Base-by-base conservation (phyloP, 2,113 vertebrate genomes). In the Vulpes lagopus region DNA sequence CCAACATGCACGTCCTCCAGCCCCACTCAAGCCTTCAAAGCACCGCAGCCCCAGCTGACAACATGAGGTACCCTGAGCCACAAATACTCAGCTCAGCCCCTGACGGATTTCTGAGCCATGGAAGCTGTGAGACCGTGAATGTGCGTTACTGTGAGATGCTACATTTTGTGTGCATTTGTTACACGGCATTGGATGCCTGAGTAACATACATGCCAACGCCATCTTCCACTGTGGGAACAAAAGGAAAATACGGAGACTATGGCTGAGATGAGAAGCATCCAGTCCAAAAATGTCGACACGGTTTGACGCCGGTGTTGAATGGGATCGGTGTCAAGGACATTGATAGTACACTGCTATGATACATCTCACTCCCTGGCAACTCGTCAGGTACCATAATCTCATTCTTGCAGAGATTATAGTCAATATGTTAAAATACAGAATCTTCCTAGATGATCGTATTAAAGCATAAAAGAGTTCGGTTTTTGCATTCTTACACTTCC, bases 111-210 rank as follows among this genome's bases (percentile, higher is more conserved):
- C 32, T 6, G 1, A 22, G 8, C 30, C 60, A 5, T 1, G 0
- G 7, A 92, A 53, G 3, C 22, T 0, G 30, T 22, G 53, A 76
- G 55, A 35, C 2, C 11, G 8, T 8, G 27, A 49, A 49, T 5
- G 0, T 0, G 1, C 2, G 2, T 11, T 23, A 0, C 12, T 4
- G 1, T 27, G 8, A 86, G 62, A 3, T 11, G 38, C 5, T 5
- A 9, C 0, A 3, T 17, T 53, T 20, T 9, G 8, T 8, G 0
- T 7, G 8, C 7, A 22, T 53, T 12, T 5, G 1, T n/a, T 32
- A 11, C 19, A 7, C 4, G 14, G 51, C 8, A 32, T 38, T 7
- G 53, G 20, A 8, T 6, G 17, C 9, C 43, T 1, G 10, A 73
- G 53, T 49, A 9, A 16, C 2, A 32, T 2, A 1, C 49, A 51